These are phyloP conservation scores for Ophiodon elongatus DNA, from an alignment of 2,113 vertebrate genomes.

Conservation along the genomic window DNA sequence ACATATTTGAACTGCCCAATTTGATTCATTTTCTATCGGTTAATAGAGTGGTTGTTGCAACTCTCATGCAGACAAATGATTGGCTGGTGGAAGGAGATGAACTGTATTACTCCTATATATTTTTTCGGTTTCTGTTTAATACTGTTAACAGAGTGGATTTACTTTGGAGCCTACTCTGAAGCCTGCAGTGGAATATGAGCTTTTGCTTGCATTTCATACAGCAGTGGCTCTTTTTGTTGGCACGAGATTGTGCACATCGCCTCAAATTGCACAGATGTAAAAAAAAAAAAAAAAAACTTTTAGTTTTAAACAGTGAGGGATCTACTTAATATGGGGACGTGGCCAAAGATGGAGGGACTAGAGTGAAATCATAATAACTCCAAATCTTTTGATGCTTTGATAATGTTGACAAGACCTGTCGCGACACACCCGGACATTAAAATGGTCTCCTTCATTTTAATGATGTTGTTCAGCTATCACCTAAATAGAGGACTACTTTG, in stretches of 20 bases:
- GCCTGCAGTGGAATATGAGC: neutral
- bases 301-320: neutral
- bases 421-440: neutral
- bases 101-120: neutral
- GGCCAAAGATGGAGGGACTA: neutral
- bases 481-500: constrained; percentile 30
- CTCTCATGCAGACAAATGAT: neutral
- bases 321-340: neutral
- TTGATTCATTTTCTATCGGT: neutral
- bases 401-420: neutral
- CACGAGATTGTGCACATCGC: neutral
- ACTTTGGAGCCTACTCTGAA: neutral
- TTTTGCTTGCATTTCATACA: neutral
- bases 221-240: neutral
- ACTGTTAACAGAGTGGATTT: neutral
- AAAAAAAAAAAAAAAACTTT: neutral
- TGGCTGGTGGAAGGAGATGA: constrained; percentile 12
- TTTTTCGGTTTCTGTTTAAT: neutral
- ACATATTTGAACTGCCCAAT: neutral
- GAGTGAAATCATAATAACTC: neutral
- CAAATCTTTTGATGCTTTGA: constrained; percentile 8
- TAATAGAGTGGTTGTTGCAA: neutral
- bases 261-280: neutral
- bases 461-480: constrained; percentile 8
- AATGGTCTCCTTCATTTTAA: constrained; percentile 17